phyloP scores from a whole-genome alignment of 1,140 invertebrate species.

The Harlomillsia oculata region DNA sequence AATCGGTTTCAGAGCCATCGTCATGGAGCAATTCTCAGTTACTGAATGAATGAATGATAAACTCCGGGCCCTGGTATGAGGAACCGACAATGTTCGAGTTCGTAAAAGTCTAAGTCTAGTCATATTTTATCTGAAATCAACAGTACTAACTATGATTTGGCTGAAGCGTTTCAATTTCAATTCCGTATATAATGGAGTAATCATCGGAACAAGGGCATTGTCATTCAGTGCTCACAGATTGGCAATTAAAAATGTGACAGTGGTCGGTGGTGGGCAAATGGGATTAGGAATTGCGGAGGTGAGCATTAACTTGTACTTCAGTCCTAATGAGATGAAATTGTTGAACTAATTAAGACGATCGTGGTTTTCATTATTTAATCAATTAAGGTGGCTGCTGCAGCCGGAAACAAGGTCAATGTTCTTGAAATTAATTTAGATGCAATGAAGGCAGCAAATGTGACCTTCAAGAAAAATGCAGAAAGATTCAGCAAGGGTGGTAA shows the following conservation, averaged over 20 bases:
- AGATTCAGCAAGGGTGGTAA: conserved; percentile 69
- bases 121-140: too few species aligned
- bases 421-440: conserved; percentile 61
- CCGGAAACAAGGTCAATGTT: conserved; percentile 62
- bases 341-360: not conserved
- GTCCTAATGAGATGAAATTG: not conserved
- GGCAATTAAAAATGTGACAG: conserved; percentile 65
- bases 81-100: too few species aligned
- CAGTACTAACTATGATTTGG: too few species aligned
- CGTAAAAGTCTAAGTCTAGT: too few species aligned
- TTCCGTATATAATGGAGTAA: too few species aligned
- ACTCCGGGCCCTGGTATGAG: too few species aligned
- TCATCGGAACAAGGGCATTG: too few species aligned
- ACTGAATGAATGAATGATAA: too few species aligned
- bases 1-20: too few species aligned
- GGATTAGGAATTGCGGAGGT: conserved; percentile 80
- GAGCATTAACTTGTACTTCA: conserved; percentile 31
- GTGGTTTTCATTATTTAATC: not conserved
- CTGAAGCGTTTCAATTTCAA: too few species aligned
- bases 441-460: conserved; percentile 56
- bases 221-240: not conserved
- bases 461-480: conserved; percentile 57
- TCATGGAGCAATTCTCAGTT: too few species aligned
- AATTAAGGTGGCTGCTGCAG: conserved; percentile 63
- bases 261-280: conserved; percentile 80